Evolutionary conservation across 2,888 invertebrate species (phyloP), one percentile per base, ranked within the genome.

Genomic region (Scaptomyza reducta): DNA sequence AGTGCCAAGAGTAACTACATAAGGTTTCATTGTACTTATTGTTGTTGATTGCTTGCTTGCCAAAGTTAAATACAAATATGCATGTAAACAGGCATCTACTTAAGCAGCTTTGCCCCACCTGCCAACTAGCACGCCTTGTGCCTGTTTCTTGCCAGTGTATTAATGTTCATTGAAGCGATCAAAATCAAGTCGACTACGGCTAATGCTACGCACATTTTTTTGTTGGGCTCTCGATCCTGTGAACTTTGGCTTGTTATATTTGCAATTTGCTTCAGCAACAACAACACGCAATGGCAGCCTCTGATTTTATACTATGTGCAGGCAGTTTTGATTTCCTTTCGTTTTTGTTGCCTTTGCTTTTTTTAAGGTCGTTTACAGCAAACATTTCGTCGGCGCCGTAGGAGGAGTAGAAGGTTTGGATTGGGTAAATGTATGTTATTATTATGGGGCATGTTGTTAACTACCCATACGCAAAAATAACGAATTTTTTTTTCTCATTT

Each of bases 181-280:
- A 85, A 87, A 89, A 89, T 89, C 83, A 88, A 88, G 83, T 89
- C 89, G 87, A 79, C 87, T 86, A 81, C 75, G 78, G 82, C 87
- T 83, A 83, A 83, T 83, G 80, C 79, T 75, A 83, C 87, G 77
- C 89, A 79, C 85, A 83, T 72, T 81, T 73, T 70, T 71, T 45
- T 70, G n/a, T 80, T 72, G 10, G 31, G 31, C 31, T 31, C 73
- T 60, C 65, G 74, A 73, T 70, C 70, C 62, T 72, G 79, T 72
- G 69, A 80, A 86, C 77, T 78, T 82, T 87, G 56, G 74, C 81
- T 85, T 83, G 87, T 85, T 87, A 83, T 87, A 83, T 87, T 85
- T 76, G 87, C 85, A 83, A 85, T 87, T 83, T 81, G 74, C 85
- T 70, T 61, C 59, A 66, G 57, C 60, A 78, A 51, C 77, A 77